These are phyloP conservation scores for Acrobasis suavella DNA, from an alignment of 2,888 invertebrate species.

Conservation along the genomic window DNA sequence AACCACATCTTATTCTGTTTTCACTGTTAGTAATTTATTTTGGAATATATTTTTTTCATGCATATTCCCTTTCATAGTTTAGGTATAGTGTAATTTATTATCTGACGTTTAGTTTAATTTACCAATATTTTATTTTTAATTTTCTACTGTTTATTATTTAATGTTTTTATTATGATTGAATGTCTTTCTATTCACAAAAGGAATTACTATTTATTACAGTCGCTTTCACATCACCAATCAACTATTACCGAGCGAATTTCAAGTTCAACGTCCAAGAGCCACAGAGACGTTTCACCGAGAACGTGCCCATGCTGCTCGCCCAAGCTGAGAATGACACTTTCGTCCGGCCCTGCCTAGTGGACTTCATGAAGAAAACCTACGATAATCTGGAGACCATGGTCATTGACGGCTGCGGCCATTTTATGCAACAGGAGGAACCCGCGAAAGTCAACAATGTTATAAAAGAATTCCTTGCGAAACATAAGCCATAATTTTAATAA, in stretches of 20 bases:
- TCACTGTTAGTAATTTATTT: too few species aligned
- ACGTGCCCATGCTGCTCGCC: conserved; percentile 68
- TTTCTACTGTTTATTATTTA: too few species aligned
- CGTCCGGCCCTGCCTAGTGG: conserved; percentile 49
- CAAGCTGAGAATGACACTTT: conserved; percentile 72
- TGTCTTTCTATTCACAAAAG: too few species aligned
- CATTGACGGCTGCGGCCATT: conserved; percentile 74
- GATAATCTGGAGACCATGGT: conserved; percentile 65
- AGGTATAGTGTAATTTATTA: too few species aligned
- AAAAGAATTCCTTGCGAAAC: conserved; percentile 67
- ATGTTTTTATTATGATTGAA: too few species aligned
- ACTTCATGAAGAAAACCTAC: conserved; percentile 64
- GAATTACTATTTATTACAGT: conserved; percentile 68
- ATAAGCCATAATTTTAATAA: conserved; percentile 46
- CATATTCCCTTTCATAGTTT: too few species aligned
- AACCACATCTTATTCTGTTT: too few species aligned
- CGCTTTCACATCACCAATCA: conserved; percentile 78
- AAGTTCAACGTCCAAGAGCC: conserved; percentile 37
- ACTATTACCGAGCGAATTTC: conserved; percentile 82
- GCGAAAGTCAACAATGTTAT: conserved; percentile 75
- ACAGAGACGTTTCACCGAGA: conserved; percentile 49
- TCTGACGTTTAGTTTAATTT: too few species aligned
- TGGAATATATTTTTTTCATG: too few species aligned
- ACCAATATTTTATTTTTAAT: too few species aligned
- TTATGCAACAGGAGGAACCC: conserved; percentile 81